Evolutionary conservation across 1,140 invertebrate genomes (phyloP).

Genomic region (Brachionus calyciflorus): DNA sequence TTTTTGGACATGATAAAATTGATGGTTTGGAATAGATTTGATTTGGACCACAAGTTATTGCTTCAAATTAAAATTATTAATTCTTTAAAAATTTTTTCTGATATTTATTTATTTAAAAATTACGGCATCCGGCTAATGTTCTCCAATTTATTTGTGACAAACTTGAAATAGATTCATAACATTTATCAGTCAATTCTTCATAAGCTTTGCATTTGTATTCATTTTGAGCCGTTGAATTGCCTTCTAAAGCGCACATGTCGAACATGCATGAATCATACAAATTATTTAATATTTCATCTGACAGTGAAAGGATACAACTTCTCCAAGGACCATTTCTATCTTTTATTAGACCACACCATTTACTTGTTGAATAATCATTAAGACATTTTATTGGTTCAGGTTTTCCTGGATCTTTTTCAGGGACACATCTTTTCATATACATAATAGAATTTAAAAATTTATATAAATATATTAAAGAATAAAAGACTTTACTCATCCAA

Average conservation of each 20-base stretch:
- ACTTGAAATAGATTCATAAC: neutral
- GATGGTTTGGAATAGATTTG: neutral
- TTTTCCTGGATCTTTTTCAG: neutral
- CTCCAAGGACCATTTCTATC: slow-evolving; percentile 5
- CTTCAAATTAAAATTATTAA: neutral
- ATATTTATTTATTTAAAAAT: neutral
- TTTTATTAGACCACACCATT: slow-evolving; percentile 35
- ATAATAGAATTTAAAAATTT: neutral
- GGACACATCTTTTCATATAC: neutral
- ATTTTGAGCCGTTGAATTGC: neutral
- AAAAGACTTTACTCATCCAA: neutral
- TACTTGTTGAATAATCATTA: slow-evolving; percentile 1
- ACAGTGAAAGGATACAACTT: neutral
- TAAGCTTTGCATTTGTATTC: neutral
- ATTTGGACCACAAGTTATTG: neutral
- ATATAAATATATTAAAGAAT: neutral
- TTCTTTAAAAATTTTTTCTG: neutral
- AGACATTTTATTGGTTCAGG: neutral
- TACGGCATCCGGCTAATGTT: neutral
- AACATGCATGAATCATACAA: neutral
- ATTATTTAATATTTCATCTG: neutral
- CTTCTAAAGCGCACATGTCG: slow-evolving; percentile 29
- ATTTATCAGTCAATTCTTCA: slow-evolving; percentile 1
- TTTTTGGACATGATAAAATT: neutral
- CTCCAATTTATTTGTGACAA: slow-evolving; percentile 9